A percentile compares a stretch with the other conserved stretches of the same genome.
Evolutionary conservation across 2,113 vertebrate species (phyloP).

Genomic region (Indri indri): DNA sequence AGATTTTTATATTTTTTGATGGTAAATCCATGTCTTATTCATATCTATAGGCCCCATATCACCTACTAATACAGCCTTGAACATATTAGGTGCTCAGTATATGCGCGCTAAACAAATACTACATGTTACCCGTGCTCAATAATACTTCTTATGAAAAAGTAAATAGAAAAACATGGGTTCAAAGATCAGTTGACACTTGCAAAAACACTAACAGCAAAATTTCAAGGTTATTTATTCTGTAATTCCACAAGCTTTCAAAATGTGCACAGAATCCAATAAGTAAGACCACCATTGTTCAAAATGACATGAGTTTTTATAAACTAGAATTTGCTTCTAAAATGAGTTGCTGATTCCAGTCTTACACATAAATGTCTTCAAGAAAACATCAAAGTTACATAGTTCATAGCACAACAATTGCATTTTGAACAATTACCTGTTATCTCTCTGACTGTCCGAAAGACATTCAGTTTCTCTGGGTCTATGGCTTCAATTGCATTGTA

Average conservation of each 20-base stretch:
- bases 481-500: slow-evolving; percentile 95
- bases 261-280: background rate
- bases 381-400: background rate
- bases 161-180: background rate
- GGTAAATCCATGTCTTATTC: background rate
- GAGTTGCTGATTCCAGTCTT: background rate
- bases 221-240: background rate
- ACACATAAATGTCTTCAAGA: slow-evolving; percentile 3
- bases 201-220: background rate
- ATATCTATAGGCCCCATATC: background rate
- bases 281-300: background rate
- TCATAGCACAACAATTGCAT: background rate
- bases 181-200: background rate
- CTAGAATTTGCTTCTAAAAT: slow-evolving; percentile 25
- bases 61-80: background rate
- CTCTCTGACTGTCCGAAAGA: slow-evolving; percentile 95
- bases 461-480: slow-evolving; percentile 95
- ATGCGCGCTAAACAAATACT: background rate
- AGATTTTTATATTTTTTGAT: background rate
- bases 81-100: background rate
- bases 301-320: background rate
- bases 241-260: background rate
- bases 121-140: background rate
- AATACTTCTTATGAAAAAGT: background rate
- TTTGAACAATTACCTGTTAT: slow-evolving; percentile 93